phyloP scores from a whole-genome alignment of 35 echinoderm and acorn worm species.

The Ophioderma brevispina region DNA sequence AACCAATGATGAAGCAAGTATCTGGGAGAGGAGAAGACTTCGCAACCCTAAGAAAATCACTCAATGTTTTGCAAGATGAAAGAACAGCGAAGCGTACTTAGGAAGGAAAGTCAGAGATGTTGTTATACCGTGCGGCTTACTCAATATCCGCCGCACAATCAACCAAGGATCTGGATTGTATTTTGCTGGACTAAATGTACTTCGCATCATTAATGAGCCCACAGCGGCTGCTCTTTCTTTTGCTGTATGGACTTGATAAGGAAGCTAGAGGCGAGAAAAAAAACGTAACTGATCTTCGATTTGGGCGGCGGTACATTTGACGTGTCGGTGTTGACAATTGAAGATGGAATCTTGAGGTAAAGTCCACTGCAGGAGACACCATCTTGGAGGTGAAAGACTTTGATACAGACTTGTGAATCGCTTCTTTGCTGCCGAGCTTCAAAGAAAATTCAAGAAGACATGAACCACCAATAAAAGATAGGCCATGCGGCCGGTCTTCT shows the following conservation, averaged over 20 bases:
- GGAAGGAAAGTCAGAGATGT: constrained; percentile 57
- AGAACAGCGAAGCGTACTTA: constrained; percentile 66
- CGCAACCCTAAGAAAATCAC: constrained; percentile 70
- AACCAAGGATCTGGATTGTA: constrained; percentile 63
- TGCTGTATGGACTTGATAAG: constrained; percentile 76
- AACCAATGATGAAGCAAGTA: constrained; percentile 77
- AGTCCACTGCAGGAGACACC: constrained; percentile 76
- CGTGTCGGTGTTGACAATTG: constrained; percentile 67
- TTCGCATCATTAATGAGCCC: constrained; percentile 72
- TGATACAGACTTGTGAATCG: constrained; percentile 67
- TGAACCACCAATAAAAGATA: constrained; percentile 23
- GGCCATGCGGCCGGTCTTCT: constrained; percentile 52
- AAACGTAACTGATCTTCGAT: constrained; percentile 71
- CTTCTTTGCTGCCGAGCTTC: constrained; percentile 55
- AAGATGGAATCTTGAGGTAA: constrained; percentile 63
- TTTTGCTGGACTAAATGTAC: constrained; percentile 74
- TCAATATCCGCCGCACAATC: constrained; percentile 56
- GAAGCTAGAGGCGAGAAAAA: constrained; percentile 56
- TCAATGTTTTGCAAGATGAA: constrained; percentile 79
- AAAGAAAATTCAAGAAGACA: constrained; percentile 58
- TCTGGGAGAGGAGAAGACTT: constrained; percentile 80
- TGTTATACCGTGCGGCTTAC: constrained; percentile 66
- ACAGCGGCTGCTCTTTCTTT: constrained; percentile 59
- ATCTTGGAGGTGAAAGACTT: constrained; percentile 79
- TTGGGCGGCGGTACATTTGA: constrained; percentile 74